Evolutionary conservation across 2,797 vertebrate species (phyloP).

Genomic region (Falco rusticolus): DNA sequence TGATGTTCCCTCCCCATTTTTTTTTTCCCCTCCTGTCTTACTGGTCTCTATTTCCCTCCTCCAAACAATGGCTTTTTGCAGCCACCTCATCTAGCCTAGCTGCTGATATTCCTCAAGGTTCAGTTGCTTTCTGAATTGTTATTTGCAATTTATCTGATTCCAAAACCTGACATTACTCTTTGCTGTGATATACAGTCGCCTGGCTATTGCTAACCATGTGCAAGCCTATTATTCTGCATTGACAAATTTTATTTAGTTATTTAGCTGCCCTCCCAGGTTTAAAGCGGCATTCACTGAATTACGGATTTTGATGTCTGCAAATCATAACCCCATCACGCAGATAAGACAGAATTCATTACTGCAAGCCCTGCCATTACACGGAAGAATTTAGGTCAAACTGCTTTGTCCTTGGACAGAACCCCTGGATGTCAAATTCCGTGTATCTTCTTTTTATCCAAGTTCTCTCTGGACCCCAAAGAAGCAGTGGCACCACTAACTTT

Average conservation of each 20-base stretch:
- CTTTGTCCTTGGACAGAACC: constrained; percentile 57
- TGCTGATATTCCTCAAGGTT: constrained; percentile 61
- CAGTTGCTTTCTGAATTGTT: constrained; percentile 62
- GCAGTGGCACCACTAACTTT: not conserved
- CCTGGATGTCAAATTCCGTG: not conserved
- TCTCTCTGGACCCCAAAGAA: not conserved
- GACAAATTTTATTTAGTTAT: constrained; percentile 53
- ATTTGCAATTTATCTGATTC: constrained; percentile 78
- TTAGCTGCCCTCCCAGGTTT: constrained; percentile 29
- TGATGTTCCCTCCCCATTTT: not conserved
- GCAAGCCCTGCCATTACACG: not conserved
- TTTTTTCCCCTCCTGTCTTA: not conserved
- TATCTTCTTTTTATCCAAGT: not conserved
- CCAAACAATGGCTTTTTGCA: constrained; percentile 16
- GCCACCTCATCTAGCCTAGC: constrained; percentile 32
- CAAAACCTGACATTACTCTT: constrained; percentile 69
- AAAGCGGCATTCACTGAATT: constrained; percentile 25
- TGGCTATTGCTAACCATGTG: constrained; percentile 52
- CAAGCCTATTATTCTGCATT: constrained; percentile 46
- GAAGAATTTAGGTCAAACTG: constrained; percentile 56
- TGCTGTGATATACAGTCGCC: constrained; percentile 20
- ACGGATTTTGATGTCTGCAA: constrained; percentile 63
- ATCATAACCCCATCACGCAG: constrained; percentile 43
- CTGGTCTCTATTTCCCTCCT: not conserved
- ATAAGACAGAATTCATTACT: constrained; percentile 67